Conservation (phyloP, 2,888 invertebrate genomes). For the Cyclophora punctaria region DNA sequence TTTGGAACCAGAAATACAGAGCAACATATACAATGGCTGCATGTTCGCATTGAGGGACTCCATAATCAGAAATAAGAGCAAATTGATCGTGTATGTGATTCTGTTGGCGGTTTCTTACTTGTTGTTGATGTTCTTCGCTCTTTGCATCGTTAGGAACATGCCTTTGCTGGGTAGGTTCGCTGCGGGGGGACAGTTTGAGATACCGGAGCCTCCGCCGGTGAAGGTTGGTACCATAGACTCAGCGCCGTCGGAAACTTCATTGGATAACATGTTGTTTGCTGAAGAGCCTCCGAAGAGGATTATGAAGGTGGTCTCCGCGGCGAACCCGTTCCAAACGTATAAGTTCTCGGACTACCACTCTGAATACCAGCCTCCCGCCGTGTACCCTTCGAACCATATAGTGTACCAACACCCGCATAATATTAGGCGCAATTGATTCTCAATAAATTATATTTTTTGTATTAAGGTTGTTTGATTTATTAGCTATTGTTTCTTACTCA, state of each 20-base stretch:
- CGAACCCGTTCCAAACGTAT: constrained; percentile 51
- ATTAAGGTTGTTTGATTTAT: background rate
- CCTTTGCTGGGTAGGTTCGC: constrained; percentile 39
- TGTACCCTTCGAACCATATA: constrained; percentile 12
- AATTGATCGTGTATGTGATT: constrained; percentile 40
- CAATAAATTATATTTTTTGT: constrained; percentile 4
- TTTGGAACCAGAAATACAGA: constrained; percentile 20
- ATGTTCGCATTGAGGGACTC: constrained; percentile 37
- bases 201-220: background rate
- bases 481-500: background rate
- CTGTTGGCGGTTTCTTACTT: constrained; percentile 31
- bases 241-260: constrained; percentile 28
- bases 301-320: constrained; percentile 50
- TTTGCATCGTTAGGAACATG: constrained; percentile 48
- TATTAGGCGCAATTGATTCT: constrained; percentile 24
- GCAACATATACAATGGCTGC: constrained; percentile 43
- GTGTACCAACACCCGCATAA: constrained; percentile 15
- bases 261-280: constrained; percentile 43
- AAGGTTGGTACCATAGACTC: constrained; percentile 16
- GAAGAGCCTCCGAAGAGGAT: constrained; percentile 55
- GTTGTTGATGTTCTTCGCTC: constrained; percentile 44
- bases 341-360: constrained; percentile 28
- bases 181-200: constrained; percentile 13
- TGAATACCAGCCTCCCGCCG: too few relatives aligned
- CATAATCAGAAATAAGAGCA: constrained; percentile 38